Evolutionary conservation across 2,797 vertebrate species (phyloP).

Genomic region (Lycodopsis pacificus): DNA sequence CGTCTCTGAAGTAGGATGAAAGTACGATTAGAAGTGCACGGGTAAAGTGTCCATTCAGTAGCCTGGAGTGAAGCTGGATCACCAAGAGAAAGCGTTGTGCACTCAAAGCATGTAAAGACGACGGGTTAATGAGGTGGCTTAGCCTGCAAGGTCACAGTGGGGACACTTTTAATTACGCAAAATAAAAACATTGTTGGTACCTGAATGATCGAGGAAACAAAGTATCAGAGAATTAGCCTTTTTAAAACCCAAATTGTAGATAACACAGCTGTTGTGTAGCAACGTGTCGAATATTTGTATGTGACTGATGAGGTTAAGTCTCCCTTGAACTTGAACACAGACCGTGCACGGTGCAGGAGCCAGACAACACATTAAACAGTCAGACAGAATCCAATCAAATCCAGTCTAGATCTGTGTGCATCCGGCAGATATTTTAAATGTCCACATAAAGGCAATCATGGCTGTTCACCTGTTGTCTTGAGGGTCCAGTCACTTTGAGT

Average conservation of each 20-base stretch:
- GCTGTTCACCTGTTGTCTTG: conserved; percentile 54
- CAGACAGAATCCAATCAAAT: not conserved
- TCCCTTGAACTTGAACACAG: conserved; percentile 23
- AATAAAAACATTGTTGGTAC: not conserved
- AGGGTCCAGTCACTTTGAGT: conserved; percentile 17
- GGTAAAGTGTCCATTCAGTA: conserved; percentile 30
- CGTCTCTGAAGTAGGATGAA: conserved; percentile 1
- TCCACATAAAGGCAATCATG: conserved; percentile 10
- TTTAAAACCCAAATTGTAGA: not conserved
- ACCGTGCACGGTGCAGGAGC: not conserved
- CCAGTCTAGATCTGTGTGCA: not conserved
- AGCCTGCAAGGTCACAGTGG: conserved; percentile 39
- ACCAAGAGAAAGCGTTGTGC: conserved; percentile 4
- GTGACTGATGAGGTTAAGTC: not conserved
- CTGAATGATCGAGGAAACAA: not conserved
- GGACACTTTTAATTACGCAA: not conserved
- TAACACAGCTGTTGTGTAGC: no score
- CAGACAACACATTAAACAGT: not conserved
- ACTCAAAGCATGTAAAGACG: conserved; percentile 35
- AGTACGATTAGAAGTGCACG: not conserved
- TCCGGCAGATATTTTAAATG: not conserved
- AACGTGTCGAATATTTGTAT: not conserved
- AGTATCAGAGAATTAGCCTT: not conserved
- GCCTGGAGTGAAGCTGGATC: conserved; percentile 38
- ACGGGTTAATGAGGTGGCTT: conserved; percentile 29